Base-by-base conservation (phyloP, 2,888 invertebrate species). In the Andrena camellia region DNA sequence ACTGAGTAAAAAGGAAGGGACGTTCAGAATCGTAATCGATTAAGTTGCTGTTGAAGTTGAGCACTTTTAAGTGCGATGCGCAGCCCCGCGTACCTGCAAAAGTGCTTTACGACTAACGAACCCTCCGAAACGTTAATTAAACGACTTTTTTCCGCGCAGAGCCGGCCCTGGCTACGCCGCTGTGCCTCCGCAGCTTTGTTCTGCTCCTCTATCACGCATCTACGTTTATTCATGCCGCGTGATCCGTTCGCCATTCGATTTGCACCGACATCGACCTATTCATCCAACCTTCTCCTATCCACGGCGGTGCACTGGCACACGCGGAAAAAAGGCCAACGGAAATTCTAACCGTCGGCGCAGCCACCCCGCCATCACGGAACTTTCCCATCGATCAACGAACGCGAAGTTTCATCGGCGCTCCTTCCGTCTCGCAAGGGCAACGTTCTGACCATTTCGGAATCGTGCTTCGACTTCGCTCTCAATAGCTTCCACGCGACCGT, bases 381-480 rank as follows among this genome's bases (percentile, higher is more conserved):
- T 77, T 64, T 80, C 77, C 31, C 78, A 71, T 78, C 66, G 77
- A 78, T 80, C 71, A 80, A 78, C 78, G 29, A 62, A 71, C 60
- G 29, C 23, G 31, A 70, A 59, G 23, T 63, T 70, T 13, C 69
- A 26, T n/a, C 23, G 20, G 26, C 62, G 10, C 68, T 73, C 48
- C 67, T 66, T 67, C 73, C 78, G 54, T 35, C 78, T 54, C 42
- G 35, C 23, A 60, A 78, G 20, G 31, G 33, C 31, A n/a, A 60
- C 20, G 23, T 60, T 29, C 35, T 7, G 26, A 13, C 29, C 64
- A 26, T 57, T 73, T 31, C n/a, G 42, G 5, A 20, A 50, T 48
- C 74, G 74, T 69, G 74, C 54, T 3, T 33, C 0, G 74, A 75
- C 59, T 75, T 31, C 17, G 23, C 31, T n/a, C 60, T 7, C 48